Conservation (phyloP, 2,113 vertebrate species). For the Chelonoidis abingdonii region DNA sequence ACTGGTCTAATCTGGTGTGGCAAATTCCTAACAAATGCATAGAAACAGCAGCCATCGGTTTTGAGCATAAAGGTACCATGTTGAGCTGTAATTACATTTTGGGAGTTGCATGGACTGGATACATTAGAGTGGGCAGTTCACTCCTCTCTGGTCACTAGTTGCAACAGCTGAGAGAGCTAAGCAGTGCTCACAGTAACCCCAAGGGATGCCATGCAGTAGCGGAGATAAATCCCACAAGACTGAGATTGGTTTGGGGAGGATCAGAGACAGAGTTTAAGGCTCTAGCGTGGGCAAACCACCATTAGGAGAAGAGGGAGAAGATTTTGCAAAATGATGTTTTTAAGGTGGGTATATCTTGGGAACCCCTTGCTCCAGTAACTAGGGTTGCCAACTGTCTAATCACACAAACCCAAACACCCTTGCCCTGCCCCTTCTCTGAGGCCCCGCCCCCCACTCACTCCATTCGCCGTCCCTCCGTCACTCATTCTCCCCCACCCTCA, state of each 20-base stretch:
- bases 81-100: background rate
- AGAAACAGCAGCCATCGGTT: background rate
- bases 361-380: background rate
- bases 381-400: too few relatives aligned
- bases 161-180: background rate
- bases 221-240: background rate
- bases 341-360: background rate
- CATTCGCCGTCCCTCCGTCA: too few relatives aligned
- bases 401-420: too few relatives aligned
- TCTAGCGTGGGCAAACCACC: background rate
- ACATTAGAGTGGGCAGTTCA: background rate
- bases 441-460: too few relatives aligned
- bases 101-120: rapidly evolving
- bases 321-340: background rate
- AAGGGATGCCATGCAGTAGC: background rate
- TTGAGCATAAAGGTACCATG: background rate
- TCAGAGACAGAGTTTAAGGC: background rate
- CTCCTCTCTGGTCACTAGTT: background rate
- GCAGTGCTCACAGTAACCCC: too few relatives aligned
- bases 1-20: background rate
- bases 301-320: background rate
- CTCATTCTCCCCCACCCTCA: too few relatives aligned
- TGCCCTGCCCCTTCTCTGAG: too few relatives aligned
- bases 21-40: background rate
- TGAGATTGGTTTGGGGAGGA: background rate